phyloP scores from a whole-genome alignment of 2,888 invertebrate genomes.

The Blomia tropicalis region DNA sequence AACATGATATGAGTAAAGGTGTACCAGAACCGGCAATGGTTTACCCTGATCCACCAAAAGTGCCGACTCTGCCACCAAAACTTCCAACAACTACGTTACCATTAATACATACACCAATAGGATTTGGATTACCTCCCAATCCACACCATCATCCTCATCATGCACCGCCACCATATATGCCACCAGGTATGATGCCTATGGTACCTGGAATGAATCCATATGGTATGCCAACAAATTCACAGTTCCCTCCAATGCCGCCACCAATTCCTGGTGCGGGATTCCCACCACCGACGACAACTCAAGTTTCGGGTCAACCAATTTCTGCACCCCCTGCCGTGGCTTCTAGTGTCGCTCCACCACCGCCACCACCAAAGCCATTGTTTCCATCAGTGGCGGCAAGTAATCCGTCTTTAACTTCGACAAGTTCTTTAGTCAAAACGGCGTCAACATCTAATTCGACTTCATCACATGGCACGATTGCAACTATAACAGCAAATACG shows the following conservation, averaged over 20 bases:
- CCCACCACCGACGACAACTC: background rate
- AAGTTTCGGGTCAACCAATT: background rate
- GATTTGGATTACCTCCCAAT: background rate
- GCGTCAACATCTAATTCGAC: slow-evolving; percentile 35
- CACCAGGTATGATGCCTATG: background rate
- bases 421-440: slow-evolving; percentile 33
- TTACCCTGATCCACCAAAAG: slow-evolving; percentile 23
- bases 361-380: slow-evolving; percentile 46
- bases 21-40: slow-evolving; percentile 22
- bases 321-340: background rate
- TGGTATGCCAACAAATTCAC: background rate
- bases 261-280: slow-evolving; percentile 19
- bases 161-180: background rate
- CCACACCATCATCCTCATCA: background rate
- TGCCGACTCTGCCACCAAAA: slow-evolving; percentile 18
- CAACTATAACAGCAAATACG: slow-evolving; percentile 65
- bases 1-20: slow-evolving; percentile 70
- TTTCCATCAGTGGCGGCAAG: slow-evolving; percentile 45
- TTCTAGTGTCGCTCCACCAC: slow-evolving; percentile 13
- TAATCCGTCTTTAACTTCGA: slow-evolving; percentile 13
- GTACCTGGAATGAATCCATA: background rate
- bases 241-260: slow-evolving; percentile 26
- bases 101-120: background rate
- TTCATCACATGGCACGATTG: slow-evolving; percentile 51
- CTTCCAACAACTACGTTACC: slow-evolving; percentile 13